Evolutionary conservation across 1,140 invertebrate species (phyloP), one percentile per base, ranked within the genome.

Genomic region (Sitobion miscanthi): DNA sequence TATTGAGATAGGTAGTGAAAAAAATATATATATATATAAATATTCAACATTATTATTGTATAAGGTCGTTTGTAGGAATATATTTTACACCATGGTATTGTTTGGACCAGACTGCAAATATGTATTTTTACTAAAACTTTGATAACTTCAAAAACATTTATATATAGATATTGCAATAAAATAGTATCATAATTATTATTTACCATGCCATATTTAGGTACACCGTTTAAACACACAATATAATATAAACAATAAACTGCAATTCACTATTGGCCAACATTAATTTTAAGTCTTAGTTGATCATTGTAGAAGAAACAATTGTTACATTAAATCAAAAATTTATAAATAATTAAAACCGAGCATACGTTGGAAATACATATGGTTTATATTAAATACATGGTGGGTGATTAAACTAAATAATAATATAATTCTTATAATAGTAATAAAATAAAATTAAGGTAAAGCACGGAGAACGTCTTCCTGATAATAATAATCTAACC

Each of bases 1-100:
- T 35, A 91, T 83, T 91, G 20, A 77, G 69, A 21, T 91, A 91
- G 30, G 42, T 82, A 7, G 62, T 14, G 25, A 49, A 91, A 91
- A 38, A 69, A 91, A 42, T n/a, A 8, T 42, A 54, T 17, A 8
- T n/a, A 77, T 69, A 69, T 25, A 69, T 69, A 77, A n/a, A 77
- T 77, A 77, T 77, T 91, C 30, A 77, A 1, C 57, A 7, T 69
- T 91, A n/a, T n/a, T 52, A 52, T 49, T 49, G 30, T 35, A n/a
- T 35, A 35, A 20, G 47, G 6, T 87, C 47, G 45, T 49, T 87
- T 47, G 8, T 17, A 87, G 23, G 23, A 85, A 42, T 85, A 45
- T 25, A 42, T 85, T 85, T 85, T 25, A 42, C 21, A 42, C 21
- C 42, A 42, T 23, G 38, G 42, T 30, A 42, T 77, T 77, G 62